Percentiles rank a stretch among this genome's conserved stretches.
Conservation (phyloP, 2,797 vertebrate genomes). For the Chiloscyllium punctatum region DNA sequence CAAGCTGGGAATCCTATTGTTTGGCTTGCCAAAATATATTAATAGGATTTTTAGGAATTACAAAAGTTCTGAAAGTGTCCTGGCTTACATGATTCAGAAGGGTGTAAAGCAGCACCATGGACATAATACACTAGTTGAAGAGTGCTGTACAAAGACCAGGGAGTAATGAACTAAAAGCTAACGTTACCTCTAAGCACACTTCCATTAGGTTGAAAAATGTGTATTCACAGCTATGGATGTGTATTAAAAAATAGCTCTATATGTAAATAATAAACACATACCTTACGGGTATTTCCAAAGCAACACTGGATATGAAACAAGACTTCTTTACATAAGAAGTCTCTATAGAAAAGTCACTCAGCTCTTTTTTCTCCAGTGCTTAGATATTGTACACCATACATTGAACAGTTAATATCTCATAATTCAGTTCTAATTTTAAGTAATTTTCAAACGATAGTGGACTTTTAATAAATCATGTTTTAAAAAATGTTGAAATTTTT, state of each 20-base stretch:
- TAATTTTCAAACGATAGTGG: not conserved
- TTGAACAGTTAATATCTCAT: not conserved
- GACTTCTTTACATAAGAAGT: not conserved
- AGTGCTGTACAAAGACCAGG: not conserved
- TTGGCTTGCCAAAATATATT: not conserved
- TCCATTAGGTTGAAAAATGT: not conserved
- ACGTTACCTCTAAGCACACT: not conserved
- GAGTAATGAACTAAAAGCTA: not conserved
- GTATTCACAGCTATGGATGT: not conserved
- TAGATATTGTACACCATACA: not conserved
- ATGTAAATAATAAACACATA: not conserved
- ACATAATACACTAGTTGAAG: not conserved
- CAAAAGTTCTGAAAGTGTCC: not conserved
- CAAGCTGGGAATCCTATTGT: not conserved
- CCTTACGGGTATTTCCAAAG: not conserved
- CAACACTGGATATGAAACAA: not conserved
- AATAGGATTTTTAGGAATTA: not conserved
- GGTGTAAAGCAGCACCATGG: not conserved
- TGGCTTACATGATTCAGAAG: not conserved
- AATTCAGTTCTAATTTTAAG: not conserved
- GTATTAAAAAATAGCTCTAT: not conserved
- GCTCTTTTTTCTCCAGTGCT: not conserved
- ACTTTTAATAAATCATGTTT: not conserved
- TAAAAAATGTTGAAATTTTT: not conserved
- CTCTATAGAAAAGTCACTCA: not conserved